A percentile compares a stretch with the other conserved stretches of the same genome.
These are phyloP conservation scores for Zaprionus nigranus DNA, from an alignment of 1,140 invertebrate species.

Conservation along the genomic window DNA sequence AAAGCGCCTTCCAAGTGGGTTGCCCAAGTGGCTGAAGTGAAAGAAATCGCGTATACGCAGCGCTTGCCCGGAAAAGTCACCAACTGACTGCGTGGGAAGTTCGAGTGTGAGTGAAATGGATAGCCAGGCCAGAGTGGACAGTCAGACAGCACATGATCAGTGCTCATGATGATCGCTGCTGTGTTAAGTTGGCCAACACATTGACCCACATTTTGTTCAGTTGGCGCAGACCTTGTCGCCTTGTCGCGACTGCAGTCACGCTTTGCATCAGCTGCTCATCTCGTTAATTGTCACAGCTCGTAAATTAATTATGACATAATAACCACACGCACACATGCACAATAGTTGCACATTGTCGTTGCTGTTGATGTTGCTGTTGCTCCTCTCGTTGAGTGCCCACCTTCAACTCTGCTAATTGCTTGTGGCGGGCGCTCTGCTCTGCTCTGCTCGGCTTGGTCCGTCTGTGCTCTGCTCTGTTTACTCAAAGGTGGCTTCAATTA, in stretches of 20 bases:
- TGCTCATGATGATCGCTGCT: slow-evolving; percentile 52
- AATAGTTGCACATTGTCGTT: slow-evolving; percentile 43
- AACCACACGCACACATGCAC: slow-evolving; percentile 42
- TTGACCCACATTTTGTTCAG: slow-evolving; percentile 50
- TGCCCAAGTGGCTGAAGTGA: slow-evolving; percentile 41
- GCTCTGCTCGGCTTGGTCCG: slow-evolving; percentile 19
- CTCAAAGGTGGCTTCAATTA: slow-evolving; percentile 81
- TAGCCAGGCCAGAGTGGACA: background rate
- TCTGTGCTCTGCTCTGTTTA: slow-evolving; percentile 65
- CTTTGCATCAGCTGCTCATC: slow-evolving; percentile 59
- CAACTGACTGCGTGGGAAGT: slow-evolving; percentile 40
- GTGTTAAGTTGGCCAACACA: slow-evolving; percentile 49
- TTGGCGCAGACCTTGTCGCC: slow-evolving; percentile 63
- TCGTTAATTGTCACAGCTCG: slow-evolving; percentile 82
- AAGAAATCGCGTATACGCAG: slow-evolving; percentile 74
- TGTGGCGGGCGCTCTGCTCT: slow-evolving; percentile 61
- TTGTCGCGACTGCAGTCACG: slow-evolving; percentile 65
- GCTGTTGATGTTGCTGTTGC: too few species aligned
- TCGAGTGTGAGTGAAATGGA: background rate
- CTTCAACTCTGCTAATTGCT: slow-evolving; percentile 74
- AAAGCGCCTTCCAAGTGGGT: slow-evolving; percentile 33
- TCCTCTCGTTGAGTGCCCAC: slow-evolving; percentile 46
- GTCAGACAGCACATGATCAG: background rate
- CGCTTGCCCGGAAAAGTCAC: slow-evolving; percentile 58
- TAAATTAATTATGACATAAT: slow-evolving; percentile 82